Evolutionary conservation across 2,113 vertebrate genomes (phyloP).

Genomic region (Tachycineta bicolor): DNA sequence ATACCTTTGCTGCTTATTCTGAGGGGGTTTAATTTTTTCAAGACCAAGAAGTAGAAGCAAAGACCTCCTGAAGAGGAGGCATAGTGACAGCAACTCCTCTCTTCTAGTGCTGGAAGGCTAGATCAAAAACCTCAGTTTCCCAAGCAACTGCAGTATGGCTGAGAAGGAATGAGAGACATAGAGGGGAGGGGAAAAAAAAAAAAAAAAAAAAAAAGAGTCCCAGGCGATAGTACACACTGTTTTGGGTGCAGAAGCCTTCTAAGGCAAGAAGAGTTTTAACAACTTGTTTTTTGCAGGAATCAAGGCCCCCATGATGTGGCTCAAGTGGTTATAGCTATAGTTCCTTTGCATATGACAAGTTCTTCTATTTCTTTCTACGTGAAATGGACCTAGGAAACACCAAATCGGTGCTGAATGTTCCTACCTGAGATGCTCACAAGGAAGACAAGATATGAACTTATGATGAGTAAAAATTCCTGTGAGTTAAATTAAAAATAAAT

Average conservation of each 20-base stretch:
- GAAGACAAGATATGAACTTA: not conserved
- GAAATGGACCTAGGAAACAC: not conserved
- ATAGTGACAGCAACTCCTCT: not conserved
- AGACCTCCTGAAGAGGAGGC: not conserved
- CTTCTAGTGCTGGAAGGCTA: not conserved
- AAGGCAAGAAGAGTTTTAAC: not conserved
- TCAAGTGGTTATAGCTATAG: not conserved
- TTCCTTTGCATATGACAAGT: not conserved
- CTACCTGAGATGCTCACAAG: not conserved
- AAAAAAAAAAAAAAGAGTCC: not conserved
- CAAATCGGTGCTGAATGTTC: not conserved
- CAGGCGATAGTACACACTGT: not conserved
- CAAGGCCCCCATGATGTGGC: not conserved
- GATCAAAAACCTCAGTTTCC: not conserved
- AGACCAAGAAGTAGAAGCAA: not conserved
- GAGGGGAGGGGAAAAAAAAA: no score
- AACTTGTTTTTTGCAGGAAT: not conserved
- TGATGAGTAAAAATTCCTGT: not conserved
- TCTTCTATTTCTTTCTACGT: not conserved
- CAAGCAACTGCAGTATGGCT: not conserved
- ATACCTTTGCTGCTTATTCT: not conserved
- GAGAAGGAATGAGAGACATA: not conserved
- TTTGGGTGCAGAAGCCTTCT: not conserved
- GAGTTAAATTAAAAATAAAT: not conserved
- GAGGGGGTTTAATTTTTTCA: not conserved